phyloP scores from a whole-genome alignment of 2,113 vertebrate species.

The Ploceus nigricollis region DNA sequence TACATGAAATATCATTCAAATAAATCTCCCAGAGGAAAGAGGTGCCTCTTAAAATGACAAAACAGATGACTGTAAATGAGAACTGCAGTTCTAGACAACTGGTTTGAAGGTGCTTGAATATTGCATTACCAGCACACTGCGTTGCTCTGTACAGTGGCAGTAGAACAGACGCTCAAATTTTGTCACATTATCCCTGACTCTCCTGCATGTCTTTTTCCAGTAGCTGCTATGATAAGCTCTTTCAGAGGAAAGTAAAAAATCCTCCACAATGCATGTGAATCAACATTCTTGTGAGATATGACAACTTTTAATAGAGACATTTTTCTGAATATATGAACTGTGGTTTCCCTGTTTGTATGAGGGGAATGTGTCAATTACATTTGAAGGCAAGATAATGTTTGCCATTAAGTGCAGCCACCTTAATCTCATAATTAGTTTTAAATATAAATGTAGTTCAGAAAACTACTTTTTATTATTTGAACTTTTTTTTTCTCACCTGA shows the following conservation, averaged over 20 bases:
- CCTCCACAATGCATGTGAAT: not conserved
- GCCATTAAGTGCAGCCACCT: not conserved
- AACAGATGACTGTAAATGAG: rapidly evolving
- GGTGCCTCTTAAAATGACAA: not conserved
- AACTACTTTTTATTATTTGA: not conserved
- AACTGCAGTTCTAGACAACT: not conserved
- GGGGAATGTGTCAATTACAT: not conserved
- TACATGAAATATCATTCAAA: not conserved
- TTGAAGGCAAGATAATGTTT: not conserved
- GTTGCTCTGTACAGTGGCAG: not conserved
- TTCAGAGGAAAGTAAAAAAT: not conserved
- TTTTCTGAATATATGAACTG: not conserved
- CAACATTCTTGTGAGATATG: not conserved
- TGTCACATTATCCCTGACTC: not conserved
- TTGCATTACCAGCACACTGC: not conserved
- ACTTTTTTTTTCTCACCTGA: not conserved
- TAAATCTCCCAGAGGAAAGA: not conserved
- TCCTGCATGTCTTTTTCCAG: not conserved
- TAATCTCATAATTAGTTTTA: not conserved
- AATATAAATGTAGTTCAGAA: not conserved
- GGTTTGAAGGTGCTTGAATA: not conserved
- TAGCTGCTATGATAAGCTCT: not conserved
- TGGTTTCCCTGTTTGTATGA: not conserved
- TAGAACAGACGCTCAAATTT: not conserved
- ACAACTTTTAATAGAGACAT: not conserved